Evolutionary conservation across 2,797 vertebrate genomes (phyloP).

Genomic region (Adelosebastes latens): DNA sequence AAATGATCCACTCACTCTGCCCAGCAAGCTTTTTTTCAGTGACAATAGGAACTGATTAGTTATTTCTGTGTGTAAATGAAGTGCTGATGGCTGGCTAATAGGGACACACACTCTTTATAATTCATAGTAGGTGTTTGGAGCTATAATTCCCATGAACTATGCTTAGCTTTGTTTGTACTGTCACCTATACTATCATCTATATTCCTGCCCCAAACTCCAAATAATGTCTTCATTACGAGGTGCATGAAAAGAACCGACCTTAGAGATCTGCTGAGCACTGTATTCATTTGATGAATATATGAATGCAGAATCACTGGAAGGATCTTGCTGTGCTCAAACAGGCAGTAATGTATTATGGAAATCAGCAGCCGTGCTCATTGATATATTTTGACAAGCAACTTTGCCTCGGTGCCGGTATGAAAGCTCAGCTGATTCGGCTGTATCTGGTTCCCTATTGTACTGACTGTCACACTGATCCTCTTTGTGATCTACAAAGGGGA

Average conservation of each 20-base stretch:
- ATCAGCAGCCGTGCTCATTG: slow-evolving; percentile 21
- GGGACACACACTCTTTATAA: slow-evolving; percentile 3
- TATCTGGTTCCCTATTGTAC: slow-evolving; percentile 55
- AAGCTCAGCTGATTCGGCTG: slow-evolving; percentile 40
- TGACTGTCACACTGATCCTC: slow-evolving; percentile 53
- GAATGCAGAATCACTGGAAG: slow-evolving; percentile 11
- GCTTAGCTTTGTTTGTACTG: slow-evolving; percentile 1
- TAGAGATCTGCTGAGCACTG: slow-evolving; percentile 6
- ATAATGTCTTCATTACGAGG: slow-evolving; percentile 38
- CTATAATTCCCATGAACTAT: slow-evolving; percentile 7
- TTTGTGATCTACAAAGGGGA: slow-evolving; percentile 44
- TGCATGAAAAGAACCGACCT: slow-evolving; percentile 29
- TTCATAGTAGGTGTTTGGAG: not conserved
- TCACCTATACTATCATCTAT: not conserved
- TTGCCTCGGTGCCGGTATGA: slow-evolving; percentile 16
- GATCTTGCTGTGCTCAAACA: slow-evolving; percentile 35
- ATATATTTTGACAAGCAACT: slow-evolving; percentile 46
- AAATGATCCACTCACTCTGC: not conserved
- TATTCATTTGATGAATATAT: slow-evolving; percentile 37
- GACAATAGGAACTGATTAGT: slow-evolving; percentile 38
- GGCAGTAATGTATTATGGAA: slow-evolving; percentile 39
- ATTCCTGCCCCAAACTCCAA: not conserved
- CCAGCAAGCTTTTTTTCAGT: not conserved
- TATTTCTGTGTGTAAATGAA: slow-evolving; percentile 28
- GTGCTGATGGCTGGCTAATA: not conserved